Evolutionary conservation across 2,888 invertebrate species (phyloP).

Genomic region (Dendrolimus houi): DNA sequence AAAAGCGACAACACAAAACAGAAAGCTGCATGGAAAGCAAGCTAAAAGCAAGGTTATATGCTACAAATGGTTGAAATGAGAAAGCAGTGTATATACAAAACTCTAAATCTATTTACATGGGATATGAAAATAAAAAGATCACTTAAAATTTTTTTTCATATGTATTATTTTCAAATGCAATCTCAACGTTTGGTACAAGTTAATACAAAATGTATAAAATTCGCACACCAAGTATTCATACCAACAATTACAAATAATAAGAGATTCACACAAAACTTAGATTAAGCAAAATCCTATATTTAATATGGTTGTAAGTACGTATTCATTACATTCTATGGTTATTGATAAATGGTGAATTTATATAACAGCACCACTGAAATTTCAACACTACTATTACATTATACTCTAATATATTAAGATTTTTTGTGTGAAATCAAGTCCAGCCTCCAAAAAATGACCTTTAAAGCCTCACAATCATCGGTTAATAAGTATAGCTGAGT

Average conservation of each 20-base stretch:
- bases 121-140: constrained; percentile 30
- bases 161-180: constrained; percentile 71
- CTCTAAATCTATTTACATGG: constrained; percentile 5
- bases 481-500: too few species aligned
- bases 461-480: too few species aligned
- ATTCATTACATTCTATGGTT: constrained; percentile 14
- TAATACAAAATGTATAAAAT: constrained; percentile 74
- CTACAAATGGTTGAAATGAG: too few species aligned
- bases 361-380: constrained; percentile 25
- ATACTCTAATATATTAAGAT: too few species aligned
- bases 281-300: constrained; percentile 29
- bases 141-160: constrained; percentile 34
- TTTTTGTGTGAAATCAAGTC: too few species aligned
- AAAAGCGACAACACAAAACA: too few species aligned
- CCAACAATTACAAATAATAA: constrained; percentile 37
- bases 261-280: constrained; percentile 49
- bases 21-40: too few species aligned
- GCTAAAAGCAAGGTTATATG: too few species aligned
- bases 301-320: constrained; percentile 22
- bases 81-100: neutral
- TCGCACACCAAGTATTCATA: constrained; percentile 42
- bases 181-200: constrained; percentile 69
- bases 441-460: too few species aligned
- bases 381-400: constrained; percentile 6
- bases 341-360: constrained; percentile 14